These are phyloP conservation scores for Centrocercus urophasianus DNA, from an alignment of 2,113 vertebrate species.

Conservation along the genomic window DNA sequence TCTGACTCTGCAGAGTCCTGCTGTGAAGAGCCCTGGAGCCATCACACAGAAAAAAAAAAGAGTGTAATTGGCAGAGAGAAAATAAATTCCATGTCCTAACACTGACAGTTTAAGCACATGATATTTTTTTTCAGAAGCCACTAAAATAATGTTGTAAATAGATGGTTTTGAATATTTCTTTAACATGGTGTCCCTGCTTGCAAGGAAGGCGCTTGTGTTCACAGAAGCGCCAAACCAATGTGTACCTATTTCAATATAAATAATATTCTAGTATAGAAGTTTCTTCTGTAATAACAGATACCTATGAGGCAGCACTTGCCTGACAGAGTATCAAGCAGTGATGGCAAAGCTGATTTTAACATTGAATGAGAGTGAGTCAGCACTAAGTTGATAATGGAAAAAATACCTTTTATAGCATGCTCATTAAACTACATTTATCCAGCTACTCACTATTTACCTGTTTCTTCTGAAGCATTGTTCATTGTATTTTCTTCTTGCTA, in stretches of 20 bases:
- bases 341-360: conserved; percentile 61
- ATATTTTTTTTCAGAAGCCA: neutral
- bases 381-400: neutral
- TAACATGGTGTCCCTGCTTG: neutral
- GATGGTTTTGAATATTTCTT: conserved; percentile 12
- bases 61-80: conserved; percentile 15
- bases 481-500: neutral
- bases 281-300: neutral
- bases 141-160: conserved; percentile 20
- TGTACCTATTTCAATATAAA: neutral
- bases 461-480: neutral
- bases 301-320: conserved; percentile 44
- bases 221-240: neutral
- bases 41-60: neutral
- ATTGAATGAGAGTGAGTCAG: conserved; percentile 48
- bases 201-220: neutral
- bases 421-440: neutral
- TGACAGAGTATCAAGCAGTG: conserved; percentile 42
- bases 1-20: conserved; percentile 1
- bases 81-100: conserved; percentile 42
- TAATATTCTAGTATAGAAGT: neutral
- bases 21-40: conserved; percentile 39
- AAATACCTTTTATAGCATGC: neutral
- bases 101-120: conserved; percentile 34
- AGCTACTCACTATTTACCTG: neutral